A percentile compares a stretch with the other conserved stretches of the same genome.
Evolutionary conservation across 1,140 invertebrate species (phyloP).

Genomic region (Drosophila funebris): DNA sequence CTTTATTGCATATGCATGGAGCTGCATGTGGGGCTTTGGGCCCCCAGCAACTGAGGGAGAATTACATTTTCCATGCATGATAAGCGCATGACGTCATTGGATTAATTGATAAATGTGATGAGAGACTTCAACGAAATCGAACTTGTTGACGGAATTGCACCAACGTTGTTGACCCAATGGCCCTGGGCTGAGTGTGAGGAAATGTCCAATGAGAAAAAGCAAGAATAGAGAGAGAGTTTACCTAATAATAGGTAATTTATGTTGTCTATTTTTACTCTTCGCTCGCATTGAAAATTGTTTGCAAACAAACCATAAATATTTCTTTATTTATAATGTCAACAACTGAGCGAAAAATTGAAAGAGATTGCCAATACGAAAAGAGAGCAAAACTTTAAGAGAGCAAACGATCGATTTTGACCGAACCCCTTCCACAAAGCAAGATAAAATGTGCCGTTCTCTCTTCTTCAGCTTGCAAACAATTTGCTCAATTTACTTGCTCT

Average conservation of each 20-base stretch:
- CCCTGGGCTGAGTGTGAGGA: neutral
- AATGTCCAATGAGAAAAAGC: neutral
- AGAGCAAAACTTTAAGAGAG: slow-evolving; percentile 10
- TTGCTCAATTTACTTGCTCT: neutral
- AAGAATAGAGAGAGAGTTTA: neutral
- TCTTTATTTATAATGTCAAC: slow-evolving; percentile 41
- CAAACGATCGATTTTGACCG: slow-evolving; percentile 14
- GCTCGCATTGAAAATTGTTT: slow-evolving; percentile 30
- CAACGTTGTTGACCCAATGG: slow-evolving; percentile 32
- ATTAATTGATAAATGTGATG: slow-evolving; percentile 58
- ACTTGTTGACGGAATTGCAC: slow-evolving; percentile 55
- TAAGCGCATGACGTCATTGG: slow-evolving; percentile 71
- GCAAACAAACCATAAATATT: slow-evolving; percentile 46
- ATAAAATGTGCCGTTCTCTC: slow-evolving; percentile 19
- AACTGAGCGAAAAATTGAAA: neutral
- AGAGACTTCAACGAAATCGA: slow-evolving; percentile 27
- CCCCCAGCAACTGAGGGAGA: slow-evolving; percentile 25
- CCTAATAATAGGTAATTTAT: slow-evolving; percentile 6
- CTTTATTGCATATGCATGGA: neutral
- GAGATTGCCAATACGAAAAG: neutral
- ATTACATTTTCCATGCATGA: slow-evolving; percentile 53
- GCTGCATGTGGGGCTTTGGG: neutral
- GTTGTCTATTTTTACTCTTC: slow-evolving; percentile 4
- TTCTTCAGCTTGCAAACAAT: neutral
- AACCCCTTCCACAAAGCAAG: neutral